These are phyloP conservation scores for Gouania willdenowi DNA, from an alignment of 2,797 vertebrate species.

Conservation along the genomic window DNA sequence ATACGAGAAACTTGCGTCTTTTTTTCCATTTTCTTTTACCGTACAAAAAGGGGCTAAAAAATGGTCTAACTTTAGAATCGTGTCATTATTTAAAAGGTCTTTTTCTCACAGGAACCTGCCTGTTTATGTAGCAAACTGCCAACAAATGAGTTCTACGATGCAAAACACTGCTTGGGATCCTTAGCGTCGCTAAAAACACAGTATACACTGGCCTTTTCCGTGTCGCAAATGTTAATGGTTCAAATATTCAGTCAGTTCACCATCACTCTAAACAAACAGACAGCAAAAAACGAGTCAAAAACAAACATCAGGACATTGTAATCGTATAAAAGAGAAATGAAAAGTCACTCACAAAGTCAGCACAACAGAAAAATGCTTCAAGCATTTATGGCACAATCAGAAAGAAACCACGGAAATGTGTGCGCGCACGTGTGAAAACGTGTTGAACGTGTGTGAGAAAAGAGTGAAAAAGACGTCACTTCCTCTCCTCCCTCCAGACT, in stretches of 20 bases:
- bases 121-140: constrained; percentile 67
- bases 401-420: constrained; percentile 72
- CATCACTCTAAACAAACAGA: constrained; percentile 57
- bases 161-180: constrained; percentile 34
- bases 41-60: constrained; percentile 59
- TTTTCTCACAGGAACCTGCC: constrained; percentile 86
- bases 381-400: constrained; percentile 85
- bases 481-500: constrained; percentile 17
- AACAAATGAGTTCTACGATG: constrained; percentile 42
- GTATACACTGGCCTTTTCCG: constrained; percentile 50
- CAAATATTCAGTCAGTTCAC: constrained; percentile 49
- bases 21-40: constrained; percentile 66
- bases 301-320: constrained; percentile 63
- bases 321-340: constrained; percentile 64
- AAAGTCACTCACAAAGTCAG: constrained; percentile 72
- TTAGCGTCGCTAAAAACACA: constrained; percentile 61
- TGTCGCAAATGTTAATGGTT: constrained; percentile 58
- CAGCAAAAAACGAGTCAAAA: constrained; percentile 52
- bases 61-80: constrained; percentile 29
- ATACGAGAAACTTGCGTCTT: constrained; percentile 68
- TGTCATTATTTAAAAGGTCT: constrained; percentile 68
- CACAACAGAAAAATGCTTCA: constrained; percentile 67
- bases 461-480: constrained; percentile 15
- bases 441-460: neutral
- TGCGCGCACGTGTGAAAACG: constrained; percentile 24